Conservation (phyloP, 2,888 invertebrate species). For the Cataglyphis livida region DNA sequence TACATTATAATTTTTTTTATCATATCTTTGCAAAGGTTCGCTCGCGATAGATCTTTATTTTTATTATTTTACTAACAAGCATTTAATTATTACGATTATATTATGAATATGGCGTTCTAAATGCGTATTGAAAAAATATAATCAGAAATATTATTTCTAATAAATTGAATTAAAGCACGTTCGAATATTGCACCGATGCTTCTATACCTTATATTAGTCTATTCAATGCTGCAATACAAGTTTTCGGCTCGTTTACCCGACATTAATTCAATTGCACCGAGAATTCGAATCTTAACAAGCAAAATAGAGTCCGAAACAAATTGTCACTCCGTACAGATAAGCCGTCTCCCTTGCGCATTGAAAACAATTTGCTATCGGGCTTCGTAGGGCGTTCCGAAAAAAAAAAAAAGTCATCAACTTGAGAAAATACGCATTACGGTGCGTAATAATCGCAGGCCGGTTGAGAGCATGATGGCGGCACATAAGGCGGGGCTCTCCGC, state of each 20-base stretch:
- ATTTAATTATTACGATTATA: background rate
- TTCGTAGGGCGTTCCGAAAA: constrained; percentile 32
- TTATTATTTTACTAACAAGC: background rate
- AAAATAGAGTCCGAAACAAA: constrained; percentile 48
- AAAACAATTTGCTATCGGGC: constrained; percentile 33
- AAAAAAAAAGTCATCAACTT: constrained; percentile 49
- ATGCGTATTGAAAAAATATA: background rate
- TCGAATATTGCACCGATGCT: background rate
- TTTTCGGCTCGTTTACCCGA: constrained; percentile 18
- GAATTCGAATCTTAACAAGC: constrained; percentile 42
- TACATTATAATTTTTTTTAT: background rate
- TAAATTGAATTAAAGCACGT: background rate
- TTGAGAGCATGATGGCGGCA: constrained; percentile 82
- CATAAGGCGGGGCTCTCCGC: constrained; percentile 81
- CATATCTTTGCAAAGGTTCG: background rate
- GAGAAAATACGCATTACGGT: constrained; percentile 76
- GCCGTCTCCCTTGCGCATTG: constrained; percentile 37
- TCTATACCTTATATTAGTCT: background rate
- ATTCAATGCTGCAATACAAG: background rate
- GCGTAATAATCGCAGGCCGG: constrained; percentile 82
- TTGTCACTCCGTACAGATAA: constrained; percentile 40
- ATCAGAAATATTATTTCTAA: background rate
- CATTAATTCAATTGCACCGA: constrained; percentile 31
- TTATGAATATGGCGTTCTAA: background rate
- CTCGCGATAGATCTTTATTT: background rate